Base-by-base conservation (phyloP, 2,113 vertebrate species). In the Trichechus manatus region DNA sequence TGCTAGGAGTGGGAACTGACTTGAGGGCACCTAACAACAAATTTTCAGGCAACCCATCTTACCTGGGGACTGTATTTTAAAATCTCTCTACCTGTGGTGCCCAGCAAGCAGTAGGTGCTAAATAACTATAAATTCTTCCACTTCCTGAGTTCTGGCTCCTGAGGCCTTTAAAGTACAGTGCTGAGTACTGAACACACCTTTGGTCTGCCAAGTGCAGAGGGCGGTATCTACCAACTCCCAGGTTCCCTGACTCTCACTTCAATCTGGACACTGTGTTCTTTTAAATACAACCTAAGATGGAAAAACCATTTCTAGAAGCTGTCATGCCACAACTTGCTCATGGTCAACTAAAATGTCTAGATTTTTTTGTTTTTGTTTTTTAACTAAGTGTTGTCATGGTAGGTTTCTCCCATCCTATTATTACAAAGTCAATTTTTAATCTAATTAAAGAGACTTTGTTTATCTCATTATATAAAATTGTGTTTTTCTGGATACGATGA, bases 341-440 rank as follows among this genome's bases (percentile, higher is more conserved):
- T 29, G 25, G 50, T 84, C 79, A 59, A 77, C 27, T 89, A 61
- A 86, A 91, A 84, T 93, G 39, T 23, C 44, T 20, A 50, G 23
- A 25, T 29, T 66, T 70, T 33, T 33, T 63, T 89, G 7, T 47
- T 7, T 47, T 47, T 47, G 81, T 88, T 81, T 19, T 36, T 36
- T n/a, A 77, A 72, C 13, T 15, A 74, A 44, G 74, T 27, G 84
- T 63, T 93, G 63, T 91, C 39, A 80, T 61, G 33, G 64, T 36
- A 66, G 11, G 10, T 80, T 80, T 89, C 39, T 77, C 87, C 56
- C 22, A 74, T 27, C 4, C 20, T 88, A 56, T 63, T 85, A 53
- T 68, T 86, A 78, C 29, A 61, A 89, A 89, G 36, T 75, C 53
- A 74, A 44, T 56, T 80, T 20, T 85, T 89, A 89, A 93, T 39